phyloP scores from a whole-genome alignment of 2,888 invertebrate genomes.

The Nomada ferruginata region DNA sequence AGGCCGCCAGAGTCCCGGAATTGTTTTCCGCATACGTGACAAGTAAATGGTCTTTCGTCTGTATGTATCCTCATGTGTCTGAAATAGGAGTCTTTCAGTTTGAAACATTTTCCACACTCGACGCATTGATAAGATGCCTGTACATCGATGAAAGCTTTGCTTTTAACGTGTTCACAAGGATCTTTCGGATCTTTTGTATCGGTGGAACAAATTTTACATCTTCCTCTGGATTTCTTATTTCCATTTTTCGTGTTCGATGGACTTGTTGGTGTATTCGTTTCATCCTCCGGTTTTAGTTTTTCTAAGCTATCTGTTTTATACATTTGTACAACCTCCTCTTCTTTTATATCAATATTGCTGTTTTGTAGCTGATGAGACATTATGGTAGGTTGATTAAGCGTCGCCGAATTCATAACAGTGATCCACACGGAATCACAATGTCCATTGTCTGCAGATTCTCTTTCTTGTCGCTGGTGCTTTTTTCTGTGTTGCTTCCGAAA shows the following conservation, averaged over 20 bases:
- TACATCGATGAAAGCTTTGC: constrained; percentile 15
- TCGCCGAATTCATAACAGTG: constrained; percentile 56
- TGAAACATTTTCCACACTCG: constrained; percentile 85
- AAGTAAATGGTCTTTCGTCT: constrained; percentile 82
- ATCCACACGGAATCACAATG: constrained; percentile 71
- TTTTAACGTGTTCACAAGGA: constrained; percentile 38
- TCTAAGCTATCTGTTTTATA: constrained; percentile 34
- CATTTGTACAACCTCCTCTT: constrained; percentile 33
- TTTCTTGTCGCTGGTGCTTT: constrained; percentile 54
- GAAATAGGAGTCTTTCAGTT: constrained; percentile 85
- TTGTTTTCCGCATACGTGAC: constrained; percentile 83
- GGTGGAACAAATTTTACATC: constrained; percentile 46
- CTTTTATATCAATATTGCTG: constrained; percentile 52
- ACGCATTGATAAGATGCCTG: constrained; percentile 79
- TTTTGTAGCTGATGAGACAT: constrained; percentile 55
- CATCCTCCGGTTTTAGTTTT: constrained; percentile 12
- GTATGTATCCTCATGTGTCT: constrained; percentile 84
- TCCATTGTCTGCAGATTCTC: constrained; percentile 50
- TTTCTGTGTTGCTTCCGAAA: constrained; percentile 72
- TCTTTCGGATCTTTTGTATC: constrained; percentile 29
- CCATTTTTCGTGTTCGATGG: constrained; percentile 19
- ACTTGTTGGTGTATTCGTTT: background rate
- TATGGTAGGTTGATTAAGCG: constrained; percentile 51
- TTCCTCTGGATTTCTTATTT: constrained; percentile 31
- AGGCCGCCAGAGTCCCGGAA: constrained; percentile 82